Base-by-base conservation (phyloP, 2,888 invertebrate species). In the Dryobota labecula region DNA sequence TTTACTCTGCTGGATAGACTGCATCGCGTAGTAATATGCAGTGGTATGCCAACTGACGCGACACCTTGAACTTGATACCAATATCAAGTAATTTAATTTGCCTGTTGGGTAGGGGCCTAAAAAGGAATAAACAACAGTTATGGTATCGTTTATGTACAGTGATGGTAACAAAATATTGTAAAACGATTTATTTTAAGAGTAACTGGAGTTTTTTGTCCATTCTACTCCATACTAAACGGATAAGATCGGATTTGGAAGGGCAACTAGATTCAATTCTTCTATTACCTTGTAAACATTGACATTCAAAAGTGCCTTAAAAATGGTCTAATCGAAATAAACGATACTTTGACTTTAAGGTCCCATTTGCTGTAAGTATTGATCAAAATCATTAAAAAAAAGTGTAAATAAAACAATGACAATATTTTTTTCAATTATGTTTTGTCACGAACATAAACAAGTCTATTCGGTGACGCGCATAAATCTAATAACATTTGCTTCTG, bases 11-110 rank as follows among this genome's bases (percentile, higher is more conserved):
- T 70, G 61, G 64, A 43, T 73, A 54, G 58, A 66, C 43, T 65
- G 73, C 73, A 70, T 70, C 24, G 70, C 58, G 70, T 86, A 89
- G 88, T 87, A 86, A 76, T 87, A 80, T 76, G 81, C 80, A 80
- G 78, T 82, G 87, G 86, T 84, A 88, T 88, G 89, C 86, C 83
- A 86, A 87, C 84, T 77, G 80, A 83, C 85, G 82, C 68, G 74
- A 76, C 80, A 73, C 89, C 88, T 90, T 90, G 88, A 89, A 90
- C 90, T 91, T 91, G 90, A 81, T 87, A 85, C 81, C 80, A 82
- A 83, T 85, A 84, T 79, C 76, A 75, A 85, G 84, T 82, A 69
- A 86, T 85, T 84, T 83, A 85, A 79, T 80, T 85, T 83, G 67
- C 71, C 71, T 80, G 73, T 66, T 70, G 76, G 73, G 70, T 60